Base-by-base conservation (phyloP, 2,797 vertebrate genomes). In the Saxicola maurus region DNA sequence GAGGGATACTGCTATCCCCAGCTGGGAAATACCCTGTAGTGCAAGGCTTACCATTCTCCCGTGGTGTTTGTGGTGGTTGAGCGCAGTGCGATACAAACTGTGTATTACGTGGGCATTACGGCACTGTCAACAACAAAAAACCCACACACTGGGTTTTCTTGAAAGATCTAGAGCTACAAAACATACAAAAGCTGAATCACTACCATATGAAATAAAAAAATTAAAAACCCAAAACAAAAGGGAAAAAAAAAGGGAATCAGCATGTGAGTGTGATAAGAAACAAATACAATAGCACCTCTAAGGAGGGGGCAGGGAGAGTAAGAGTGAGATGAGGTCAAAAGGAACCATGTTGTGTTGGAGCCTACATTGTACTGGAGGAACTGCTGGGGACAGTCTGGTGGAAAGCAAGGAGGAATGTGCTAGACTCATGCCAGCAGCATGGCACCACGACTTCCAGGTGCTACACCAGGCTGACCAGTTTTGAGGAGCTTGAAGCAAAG, bases 241-340 rank as follows among this genome's bases (percentile, higher is more conserved):
- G 43, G 43, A 85, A 89, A 42, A 86, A 92, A 92, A 92, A 45
- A 55, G 76, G 88, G 90, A 94, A 87, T 94, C 94, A 94, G 92
- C 93, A 87, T 76, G 93, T 86, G 89, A 94, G 86, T 55, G 91
- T 93, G 96, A 82, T 96, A 96, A 77, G 94, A 92, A 96, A 96
- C 85, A 96, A 94, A 96, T 89, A 94, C 1, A 12, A 91, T 96
- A 98, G 97, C 98, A 98, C 97, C 97, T 97, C 97, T 97, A 97
- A 95, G 92, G 97, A 97, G 46, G 82, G 94, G 86, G 81, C 64
- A 90, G 79, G 90, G 86, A 93, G 78, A 92, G 48, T 35, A 66
- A 89, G 52, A 90, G 66, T 80, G 82, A 95, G 92, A 93, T 89
- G 94, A 94, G 89, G 92, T 95, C 93, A 86, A 93, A 93, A 94